Base-by-base conservation (phyloP, 2,888 invertebrate genomes). In the Ernsta delagoae region DNA sequence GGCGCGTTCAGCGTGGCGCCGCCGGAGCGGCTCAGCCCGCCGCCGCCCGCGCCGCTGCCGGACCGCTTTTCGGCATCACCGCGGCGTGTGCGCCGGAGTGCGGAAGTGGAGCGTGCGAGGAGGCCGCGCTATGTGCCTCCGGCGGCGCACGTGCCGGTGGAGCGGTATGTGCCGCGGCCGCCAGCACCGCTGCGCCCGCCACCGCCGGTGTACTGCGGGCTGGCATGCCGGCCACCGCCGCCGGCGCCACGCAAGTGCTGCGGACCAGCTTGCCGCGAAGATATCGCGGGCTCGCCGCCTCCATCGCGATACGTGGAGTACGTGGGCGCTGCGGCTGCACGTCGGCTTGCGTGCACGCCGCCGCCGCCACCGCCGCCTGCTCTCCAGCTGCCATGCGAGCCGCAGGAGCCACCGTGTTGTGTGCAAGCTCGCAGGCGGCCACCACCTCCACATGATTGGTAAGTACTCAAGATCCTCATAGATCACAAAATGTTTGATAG, bases 121-220 rank as follows among this genome's bases (percentile, higher is more conserved):
- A 85, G 92, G 73, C 95, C 86, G 85, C 92, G 95, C 76, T 96
- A 96, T 78, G 94, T 96, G 74, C 95, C 96, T 24, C 95, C 96
- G 5, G 95, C 95, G 72, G 96, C 95, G 12, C 96, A 96, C 85
- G 95, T 95, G 79, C 96, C 96, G 12, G 95, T 96, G 75, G 96
- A 96, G 88, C 94, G 96, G 77, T 96, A 96, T 84, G 95, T 96
- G 75, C 95, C 96, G 68, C 94, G 95, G 78, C 95, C 94, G 72
- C 94, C 94, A 50, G 90, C 91, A 65, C 91, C 90, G 75, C 81
- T 88, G 76, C 88, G 91, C 57, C 87, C 89, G 61, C 89, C 89
- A 41, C 94, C 93, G 65, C 94, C 94, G 75, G 93, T 94, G 59
- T 95, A 95, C 84, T 94, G 94, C 77, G 94, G 93, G 74, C 79